Evolutionary conservation across 2,888 invertebrate genomes (phyloP).

Genomic region (Archips crataeganus): DNA sequence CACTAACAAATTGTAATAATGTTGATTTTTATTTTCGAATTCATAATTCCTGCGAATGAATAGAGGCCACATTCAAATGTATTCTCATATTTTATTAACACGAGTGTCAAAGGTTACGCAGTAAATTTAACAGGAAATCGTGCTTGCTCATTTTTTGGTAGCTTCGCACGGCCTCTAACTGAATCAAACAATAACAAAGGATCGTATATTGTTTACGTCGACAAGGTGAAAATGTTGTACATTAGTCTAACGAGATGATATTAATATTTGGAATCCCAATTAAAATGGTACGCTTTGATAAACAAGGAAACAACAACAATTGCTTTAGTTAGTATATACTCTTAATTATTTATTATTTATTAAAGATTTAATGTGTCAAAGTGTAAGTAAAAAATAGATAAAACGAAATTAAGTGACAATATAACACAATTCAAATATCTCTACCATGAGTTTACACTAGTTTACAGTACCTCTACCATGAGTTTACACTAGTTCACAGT

Average conservation of each 20-base stretch:
- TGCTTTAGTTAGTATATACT: background rate
- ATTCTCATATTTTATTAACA: background rate
- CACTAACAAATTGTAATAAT: background rate
- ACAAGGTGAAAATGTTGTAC: conserved; percentile 1
- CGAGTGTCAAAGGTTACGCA: background rate
- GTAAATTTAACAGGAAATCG: background rate
- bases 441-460: no score
- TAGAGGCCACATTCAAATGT: background rate
- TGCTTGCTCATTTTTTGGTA: conserved; percentile 1
- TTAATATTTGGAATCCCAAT: conserved; percentile 6
- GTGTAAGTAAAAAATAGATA: no score
- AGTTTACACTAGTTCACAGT: no score
- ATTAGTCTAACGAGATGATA: background rate
- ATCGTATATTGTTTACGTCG: background rate
- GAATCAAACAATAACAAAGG: conserved; percentile 5
- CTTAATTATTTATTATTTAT: no score
- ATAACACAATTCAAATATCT: no score
- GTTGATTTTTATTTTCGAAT: background rate
- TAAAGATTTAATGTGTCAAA: no score
- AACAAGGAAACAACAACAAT: background rate
- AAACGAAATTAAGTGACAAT: no score
- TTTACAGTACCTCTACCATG: no score
- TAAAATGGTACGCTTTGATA: conserved; percentile 14
- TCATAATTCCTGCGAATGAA: background rate
- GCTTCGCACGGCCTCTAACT: conserved; percentile 5